A percentile compares a stretch with the other conserved stretches of the same genome.
Evolutionary conservation across 2,797 vertebrate genomes (phyloP).

Genomic region (Sebastolobus altivelis): DNA sequence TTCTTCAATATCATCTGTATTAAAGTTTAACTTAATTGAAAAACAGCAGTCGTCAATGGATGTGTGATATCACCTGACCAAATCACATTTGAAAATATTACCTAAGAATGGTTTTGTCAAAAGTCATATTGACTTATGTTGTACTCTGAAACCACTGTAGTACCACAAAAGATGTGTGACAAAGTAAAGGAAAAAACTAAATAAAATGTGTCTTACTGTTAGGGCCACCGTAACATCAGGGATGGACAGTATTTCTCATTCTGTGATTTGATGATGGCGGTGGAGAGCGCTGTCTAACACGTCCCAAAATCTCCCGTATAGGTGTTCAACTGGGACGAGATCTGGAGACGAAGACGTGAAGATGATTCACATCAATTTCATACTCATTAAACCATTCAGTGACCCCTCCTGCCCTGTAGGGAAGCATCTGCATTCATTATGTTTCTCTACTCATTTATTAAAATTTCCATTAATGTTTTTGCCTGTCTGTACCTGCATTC

Average conservation of each 20-base stretch:
- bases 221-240: background rate
- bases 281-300: background rate
- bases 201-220: background rate
- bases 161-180: background rate
- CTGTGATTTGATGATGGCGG: background rate
- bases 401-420: background rate
- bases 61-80: background rate
- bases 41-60: background rate
- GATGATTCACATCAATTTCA: slow-evolving; percentile 9
- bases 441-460: background rate
- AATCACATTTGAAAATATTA: background rate
- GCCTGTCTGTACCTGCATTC: background rate
- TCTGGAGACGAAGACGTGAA: background rate
- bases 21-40: background rate
- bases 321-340: background rate
- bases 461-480: background rate
- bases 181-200: background rate
- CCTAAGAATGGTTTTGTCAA: background rate
- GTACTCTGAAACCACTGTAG: background rate
- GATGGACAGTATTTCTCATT: background rate
- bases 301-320: background rate
- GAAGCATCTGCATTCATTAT: slow-evolving; percentile 3
- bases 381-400: slow-evolving; percentile 9
- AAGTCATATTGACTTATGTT: background rate
- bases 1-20: background rate